These are phyloP conservation scores for Typhlichthys subterraneus DNA, from an alignment of 2,797 vertebrate species.

Conservation along the genomic window DNA sequence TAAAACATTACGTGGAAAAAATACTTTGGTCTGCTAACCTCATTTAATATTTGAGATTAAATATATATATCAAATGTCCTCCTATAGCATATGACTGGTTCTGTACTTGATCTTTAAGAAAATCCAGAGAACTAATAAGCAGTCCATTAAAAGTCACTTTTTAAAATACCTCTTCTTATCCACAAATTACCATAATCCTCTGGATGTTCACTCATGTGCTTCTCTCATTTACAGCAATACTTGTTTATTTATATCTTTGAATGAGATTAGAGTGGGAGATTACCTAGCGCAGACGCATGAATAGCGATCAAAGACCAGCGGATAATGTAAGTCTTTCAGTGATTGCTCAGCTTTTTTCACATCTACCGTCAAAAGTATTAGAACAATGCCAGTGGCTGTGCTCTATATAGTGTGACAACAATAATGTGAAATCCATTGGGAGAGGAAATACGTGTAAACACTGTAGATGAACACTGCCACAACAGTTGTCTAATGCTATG, in stretches of 20 bases:
- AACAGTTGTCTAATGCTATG: slow-evolving; percentile 61
- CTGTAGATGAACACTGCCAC: slow-evolving; percentile 59
- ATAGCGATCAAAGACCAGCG: slow-evolving; percentile 80
- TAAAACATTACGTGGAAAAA: no score
- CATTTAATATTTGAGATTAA: slow-evolving; percentile 26
- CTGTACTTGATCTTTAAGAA: neutral
- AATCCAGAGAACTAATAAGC: slow-evolving; percentile 7
- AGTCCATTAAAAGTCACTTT: slow-evolving; percentile 50
- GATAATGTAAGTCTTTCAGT: slow-evolving; percentile 80
- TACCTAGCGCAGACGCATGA: slow-evolving; percentile 78
- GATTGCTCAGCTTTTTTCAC: slow-evolving; percentile 74
- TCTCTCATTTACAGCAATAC: slow-evolving; percentile 74
- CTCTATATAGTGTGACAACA: slow-evolving; percentile 75
- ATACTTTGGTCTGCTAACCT: no score
- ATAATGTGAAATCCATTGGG: slow-evolving; percentile 74
- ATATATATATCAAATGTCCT: slow-evolving; percentile 27
- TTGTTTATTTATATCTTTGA: slow-evolving; percentile 85
- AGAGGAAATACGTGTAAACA: slow-evolving; percentile 72
- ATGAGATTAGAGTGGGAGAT: slow-evolving; percentile 83
- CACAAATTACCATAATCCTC: slow-evolving; percentile 83
- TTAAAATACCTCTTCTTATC: slow-evolving; percentile 79
- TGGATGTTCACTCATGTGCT: slow-evolving; percentile 76
- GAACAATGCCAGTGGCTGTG: slow-evolving; percentile 75
- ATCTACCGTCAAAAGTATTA: slow-evolving; percentile 70
- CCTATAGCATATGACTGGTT: slow-evolving; percentile 12